These are phyloP conservation scores for Ptiloglossa arizonensis DNA, from an alignment of 1,140 invertebrate species.

Conservation along the genomic window DNA sequence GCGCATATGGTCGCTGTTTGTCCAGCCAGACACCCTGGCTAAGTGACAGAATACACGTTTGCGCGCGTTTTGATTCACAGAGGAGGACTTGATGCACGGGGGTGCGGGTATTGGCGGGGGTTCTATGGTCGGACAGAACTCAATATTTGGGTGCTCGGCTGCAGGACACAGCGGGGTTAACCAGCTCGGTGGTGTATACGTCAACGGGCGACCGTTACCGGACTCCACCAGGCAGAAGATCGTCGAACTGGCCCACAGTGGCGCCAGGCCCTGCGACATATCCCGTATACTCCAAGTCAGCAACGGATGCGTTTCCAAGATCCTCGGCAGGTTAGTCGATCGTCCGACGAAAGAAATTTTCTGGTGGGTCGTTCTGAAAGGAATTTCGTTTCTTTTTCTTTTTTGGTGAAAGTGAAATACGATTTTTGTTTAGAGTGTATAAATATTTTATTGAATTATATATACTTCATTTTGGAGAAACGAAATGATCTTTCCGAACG, in stretches of 20 bases:
- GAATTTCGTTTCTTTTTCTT: no score
- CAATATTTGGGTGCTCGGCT: constrained; percentile 88
- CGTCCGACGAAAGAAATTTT: no score
- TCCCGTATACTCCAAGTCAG: constrained; percentile 97
- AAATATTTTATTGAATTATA: no score
- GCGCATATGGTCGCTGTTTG: constrained; percentile 43
- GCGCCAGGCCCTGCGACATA: constrained; percentile 98
- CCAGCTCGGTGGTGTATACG: constrained; percentile 98
- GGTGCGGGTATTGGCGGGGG: constrained; percentile 78
- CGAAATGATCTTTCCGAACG: no score
- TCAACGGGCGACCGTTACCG: constrained; percentile 97
- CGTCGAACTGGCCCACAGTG: constrained; percentile 97
- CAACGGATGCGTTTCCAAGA: constrained; percentile 97
- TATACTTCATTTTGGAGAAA: no score
- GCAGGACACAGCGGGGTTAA: constrained; percentile 98
- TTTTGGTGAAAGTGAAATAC: no score
- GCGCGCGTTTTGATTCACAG: constrained; percentile 75
- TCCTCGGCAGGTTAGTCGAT: constrained; percentile 92
- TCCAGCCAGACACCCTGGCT: constrained; percentile 53
- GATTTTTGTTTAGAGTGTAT: no score
- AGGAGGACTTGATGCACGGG: constrained; percentile 81
- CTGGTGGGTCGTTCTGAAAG: no score
- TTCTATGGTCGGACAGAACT: constrained; percentile 83
- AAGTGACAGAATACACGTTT: constrained; percentile 62
- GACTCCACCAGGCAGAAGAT: constrained; percentile 98